Base-by-base conservation (phyloP, 2,797 vertebrate species). In the Neostethus bicornis region DNA sequence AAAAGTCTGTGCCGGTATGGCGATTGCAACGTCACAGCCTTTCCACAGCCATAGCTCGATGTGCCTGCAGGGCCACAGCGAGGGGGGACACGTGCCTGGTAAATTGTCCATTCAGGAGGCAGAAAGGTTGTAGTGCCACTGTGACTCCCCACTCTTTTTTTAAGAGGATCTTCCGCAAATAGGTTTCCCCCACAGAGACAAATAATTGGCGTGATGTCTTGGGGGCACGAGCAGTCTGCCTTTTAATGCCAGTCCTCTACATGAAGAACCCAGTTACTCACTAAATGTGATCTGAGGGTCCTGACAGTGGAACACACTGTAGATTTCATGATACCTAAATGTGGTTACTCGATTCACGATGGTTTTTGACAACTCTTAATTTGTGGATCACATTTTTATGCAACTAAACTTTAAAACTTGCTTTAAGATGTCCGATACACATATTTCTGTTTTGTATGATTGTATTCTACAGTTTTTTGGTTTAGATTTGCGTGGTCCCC, bases 131-230 rank as follows among this genome's bases (percentile, higher is more conserved):
- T 48, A 31, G 63, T 70, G 53, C 17, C 56, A 45, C 78, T 61
- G 70, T 73, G 80, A 73, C 80, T 75, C 65, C 59, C 69, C 21
- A 19, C 67, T 79, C 70, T 80, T 79, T 77, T 83, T 85, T 85
- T 85, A 78, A 76, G 77, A 85, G 66, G 74, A 79, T 73, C 57
- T 78, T 84, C 83, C 59, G 11, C 79, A 90, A 91, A 91, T 91
- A 91, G 90, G 73, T 75, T 82, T 73, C 83, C 79, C 90, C 90
- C 84, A 85, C 88, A 78, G 90, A 86, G 90, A 88, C 79, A 73
- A 81, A 89, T 92, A 92, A 92, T 92, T 92, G 88, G 81, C 81
- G 77, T 67, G 81, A 88, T 88, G 75, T 90, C 90, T 91, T 64
- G 58, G 75, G 85, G 89, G 88, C 85, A 86, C 34, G 16, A 74